phyloP scores from a whole-genome alignment of 2,888 invertebrate species.

The Tridacna gigas region DNA sequence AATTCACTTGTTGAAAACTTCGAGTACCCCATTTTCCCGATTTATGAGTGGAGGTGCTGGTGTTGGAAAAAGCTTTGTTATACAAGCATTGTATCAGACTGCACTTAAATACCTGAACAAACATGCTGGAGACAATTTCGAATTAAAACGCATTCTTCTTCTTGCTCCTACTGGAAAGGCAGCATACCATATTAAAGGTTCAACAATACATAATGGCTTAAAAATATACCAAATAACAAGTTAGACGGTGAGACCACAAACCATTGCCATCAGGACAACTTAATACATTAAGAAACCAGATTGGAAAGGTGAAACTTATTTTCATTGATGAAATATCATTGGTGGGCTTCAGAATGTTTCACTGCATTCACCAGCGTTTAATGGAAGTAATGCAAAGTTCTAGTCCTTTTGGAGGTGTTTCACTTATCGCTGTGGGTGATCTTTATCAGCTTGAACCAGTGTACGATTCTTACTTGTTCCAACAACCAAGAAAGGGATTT shows the following conservation, averaged over 20 bases:
- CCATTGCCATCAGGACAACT: not conserved
- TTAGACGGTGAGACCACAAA: constrained; percentile 2
- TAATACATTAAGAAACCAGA: constrained; percentile 42
- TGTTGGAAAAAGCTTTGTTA: constrained; percentile 9
- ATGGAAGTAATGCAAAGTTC: constrained; percentile 42
- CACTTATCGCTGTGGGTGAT: constrained; percentile 61
- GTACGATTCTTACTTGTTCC: constrained; percentile 49
- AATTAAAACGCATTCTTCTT: constrained; percentile 24
- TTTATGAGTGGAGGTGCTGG: not conserved
- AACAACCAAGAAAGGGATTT: constrained; percentile 35
- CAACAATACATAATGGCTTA: constrained; percentile 48
- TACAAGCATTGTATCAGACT: constrained; percentile 1
- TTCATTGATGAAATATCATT: constrained; percentile 67
- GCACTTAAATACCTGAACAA: constrained; percentile 2
- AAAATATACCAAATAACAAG: constrained; percentile 24
- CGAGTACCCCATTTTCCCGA: not conserved
- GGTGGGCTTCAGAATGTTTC: constrained; percentile 63
- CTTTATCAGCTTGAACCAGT: constrained; percentile 64
- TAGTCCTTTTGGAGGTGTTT: constrained; percentile 58
- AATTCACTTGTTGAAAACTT: not conserved
- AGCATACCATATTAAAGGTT: constrained; percentile 38
- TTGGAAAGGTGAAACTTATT: constrained; percentile 48
- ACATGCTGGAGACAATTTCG: constrained; percentile 16
- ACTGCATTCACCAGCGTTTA: constrained; percentile 44
- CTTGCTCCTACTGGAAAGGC: constrained; percentile 49